Percentiles rank a stretch among this genome's conserved stretches.
These are phyloP conservation scores for Geothlypis trichas DNA, from an alignment of 2,113 vertebrate genomes.

Conservation along the genomic window DNA sequence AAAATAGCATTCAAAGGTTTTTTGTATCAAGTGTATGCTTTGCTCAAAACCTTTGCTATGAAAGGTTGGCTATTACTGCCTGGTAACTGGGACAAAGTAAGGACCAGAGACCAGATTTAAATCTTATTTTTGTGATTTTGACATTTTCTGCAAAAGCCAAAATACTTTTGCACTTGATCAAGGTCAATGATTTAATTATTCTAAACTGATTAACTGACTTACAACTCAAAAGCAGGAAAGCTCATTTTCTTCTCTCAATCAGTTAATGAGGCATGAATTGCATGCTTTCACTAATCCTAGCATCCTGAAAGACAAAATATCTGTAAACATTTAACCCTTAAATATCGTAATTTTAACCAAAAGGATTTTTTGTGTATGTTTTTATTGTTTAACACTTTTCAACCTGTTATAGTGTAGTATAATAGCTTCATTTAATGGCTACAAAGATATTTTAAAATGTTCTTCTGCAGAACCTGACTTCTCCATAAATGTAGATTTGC, in stretches of 20 bases:
- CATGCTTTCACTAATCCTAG: neutral
- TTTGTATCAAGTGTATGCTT: neutral
- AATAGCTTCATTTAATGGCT: neutral
- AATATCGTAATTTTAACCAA: neutral
- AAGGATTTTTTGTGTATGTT: neutral
- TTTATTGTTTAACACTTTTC: neutral
- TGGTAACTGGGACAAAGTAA: neutral
- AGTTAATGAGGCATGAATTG: neutral
- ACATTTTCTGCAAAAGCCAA: neutral
- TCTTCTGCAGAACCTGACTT: neutral
- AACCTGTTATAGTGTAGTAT: neutral
- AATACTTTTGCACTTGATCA: neutral
- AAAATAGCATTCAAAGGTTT: neutral
- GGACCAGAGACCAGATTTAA: neutral
- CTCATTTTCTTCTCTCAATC: slow-evolving; percentile 2
- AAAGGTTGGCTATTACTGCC: neutral
- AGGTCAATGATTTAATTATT: slow-evolving; percentile 3
- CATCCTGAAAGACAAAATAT: neutral
- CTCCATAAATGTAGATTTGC: neutral
- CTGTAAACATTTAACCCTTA: neutral
- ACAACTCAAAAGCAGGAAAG: neutral
- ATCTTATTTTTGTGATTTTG: neutral
- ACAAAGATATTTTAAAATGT: neutral
- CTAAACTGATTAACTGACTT: neutral
- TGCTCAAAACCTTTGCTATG: neutral